Conservation (phyloP, 2,113 vertebrate genomes). For the Chroicocephalus ridibundus region DNA sequence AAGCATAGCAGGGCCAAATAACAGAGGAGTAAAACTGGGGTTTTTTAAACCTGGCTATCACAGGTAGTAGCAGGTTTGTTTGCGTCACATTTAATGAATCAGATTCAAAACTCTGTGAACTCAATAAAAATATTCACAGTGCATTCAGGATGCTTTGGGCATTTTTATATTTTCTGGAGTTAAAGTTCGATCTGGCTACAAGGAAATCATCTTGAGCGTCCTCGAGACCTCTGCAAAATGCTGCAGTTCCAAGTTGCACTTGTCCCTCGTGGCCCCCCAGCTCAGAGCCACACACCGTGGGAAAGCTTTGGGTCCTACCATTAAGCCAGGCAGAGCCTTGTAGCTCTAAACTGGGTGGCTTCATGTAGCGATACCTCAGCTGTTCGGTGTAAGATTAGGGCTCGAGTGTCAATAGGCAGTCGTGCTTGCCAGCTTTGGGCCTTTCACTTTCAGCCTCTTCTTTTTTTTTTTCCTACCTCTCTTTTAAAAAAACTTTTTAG, state of each 20-base stretch:
- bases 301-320: background rate
- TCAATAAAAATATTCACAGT: background rate
- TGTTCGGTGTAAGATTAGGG: background rate
- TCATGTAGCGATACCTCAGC: background rate
- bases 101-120: background rate
- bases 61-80: background rate
- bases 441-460: background rate
- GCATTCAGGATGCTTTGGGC: background rate
- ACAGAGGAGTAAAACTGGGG: background rate
- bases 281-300: background rate
- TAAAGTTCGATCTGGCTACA: background rate
- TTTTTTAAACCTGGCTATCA: background rate
- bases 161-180: background rate
- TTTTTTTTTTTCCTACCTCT: background rate
- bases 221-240: rapidly evolving
- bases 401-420: background rate
- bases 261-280: background rate
- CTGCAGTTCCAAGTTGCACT: background rate
- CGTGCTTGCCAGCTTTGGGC: background rate
- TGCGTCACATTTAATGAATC: background rate
- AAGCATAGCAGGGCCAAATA: background rate
- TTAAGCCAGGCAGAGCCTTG: background rate
- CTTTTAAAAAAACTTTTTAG: background rate
- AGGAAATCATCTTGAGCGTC: background rate
- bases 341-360: background rate